Percentiles rank a stretch among this genome's conserved stretches.
These are phyloP conservation scores for Coilia nasus DNA, from an alignment of 2,797 vertebrate species.

Conservation along the genomic window DNA sequence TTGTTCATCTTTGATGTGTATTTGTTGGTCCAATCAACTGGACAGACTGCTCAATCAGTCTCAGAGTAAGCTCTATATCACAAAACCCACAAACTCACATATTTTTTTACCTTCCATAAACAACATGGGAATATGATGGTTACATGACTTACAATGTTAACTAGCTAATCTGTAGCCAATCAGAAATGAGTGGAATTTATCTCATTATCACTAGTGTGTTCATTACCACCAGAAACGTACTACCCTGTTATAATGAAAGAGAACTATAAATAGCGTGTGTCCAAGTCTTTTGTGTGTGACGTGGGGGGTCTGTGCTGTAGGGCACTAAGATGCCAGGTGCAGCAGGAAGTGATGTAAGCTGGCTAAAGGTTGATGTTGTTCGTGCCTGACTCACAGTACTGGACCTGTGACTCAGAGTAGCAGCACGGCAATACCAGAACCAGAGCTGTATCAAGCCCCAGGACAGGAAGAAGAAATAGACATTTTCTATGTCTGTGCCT, in stretches of 20 bases:
- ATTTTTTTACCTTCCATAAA: too few species aligned
- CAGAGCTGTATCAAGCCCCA: neutral
- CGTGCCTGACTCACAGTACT: neutral
- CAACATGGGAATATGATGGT: too few species aligned
- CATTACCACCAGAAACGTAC: neutral
- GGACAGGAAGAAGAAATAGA: neutral
- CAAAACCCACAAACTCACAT: too few species aligned
- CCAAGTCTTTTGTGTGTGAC: constrained; percentile 10
- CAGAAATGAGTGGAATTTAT: too few species aligned
- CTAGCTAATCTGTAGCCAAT: too few species aligned
- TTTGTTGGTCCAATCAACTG: neutral
- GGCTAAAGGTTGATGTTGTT: neutral
- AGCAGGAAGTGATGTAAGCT: constrained; percentile 19
- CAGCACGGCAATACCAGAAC: neutral
- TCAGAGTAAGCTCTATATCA: neutral
- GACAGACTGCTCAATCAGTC: neutral
- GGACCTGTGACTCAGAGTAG: neutral
- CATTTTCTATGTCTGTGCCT: too few species aligned
- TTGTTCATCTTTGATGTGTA: constrained; percentile 11
- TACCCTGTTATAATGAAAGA: neutral
- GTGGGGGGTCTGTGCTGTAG: neutral
- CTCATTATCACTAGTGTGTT: too few species aligned
- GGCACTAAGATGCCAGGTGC: constrained; percentile 5
- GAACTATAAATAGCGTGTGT: neutral
- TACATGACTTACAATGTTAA: too few species aligned